These are phyloP conservation scores for Coenonympha arcania DNA, from an alignment of 2,888 invertebrate species.

Conservation along the genomic window DNA sequence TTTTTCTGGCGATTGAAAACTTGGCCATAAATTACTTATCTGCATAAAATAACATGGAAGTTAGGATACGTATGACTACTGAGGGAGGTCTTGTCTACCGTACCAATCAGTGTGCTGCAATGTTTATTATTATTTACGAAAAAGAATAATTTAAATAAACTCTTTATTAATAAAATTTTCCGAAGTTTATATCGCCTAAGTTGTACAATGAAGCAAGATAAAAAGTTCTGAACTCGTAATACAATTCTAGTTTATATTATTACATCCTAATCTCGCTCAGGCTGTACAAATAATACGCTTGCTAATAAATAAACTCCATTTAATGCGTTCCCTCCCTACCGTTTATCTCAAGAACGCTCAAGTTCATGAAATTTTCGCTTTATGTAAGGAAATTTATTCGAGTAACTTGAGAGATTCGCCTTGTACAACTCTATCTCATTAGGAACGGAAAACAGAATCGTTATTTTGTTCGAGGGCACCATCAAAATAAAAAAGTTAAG, in stretches of 20 bases:
- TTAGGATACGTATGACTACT: no score
- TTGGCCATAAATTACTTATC: no score
- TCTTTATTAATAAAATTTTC: background rate
- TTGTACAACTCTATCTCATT: conserved; percentile 16
- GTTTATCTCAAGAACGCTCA: conserved; percentile 16
- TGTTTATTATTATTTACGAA: no score
- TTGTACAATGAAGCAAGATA: background rate
- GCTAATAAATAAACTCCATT: conserved; percentile 20
- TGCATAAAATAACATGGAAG: no score
- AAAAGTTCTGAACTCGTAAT: background rate
- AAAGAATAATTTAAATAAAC: no score
- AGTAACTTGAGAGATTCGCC: conserved; percentile 16
- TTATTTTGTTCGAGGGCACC: conserved; percentile 12
- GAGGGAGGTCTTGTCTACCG: no score
- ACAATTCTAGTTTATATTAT: conserved; percentile 10
- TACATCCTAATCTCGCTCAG: conserved; percentile 16
- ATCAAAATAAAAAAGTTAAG: conserved; percentile 6
- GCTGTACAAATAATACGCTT: conserved; percentile 9
- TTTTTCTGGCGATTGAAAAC: no score
- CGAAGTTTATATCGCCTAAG: background rate
- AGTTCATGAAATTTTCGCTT: conserved; percentile 20
- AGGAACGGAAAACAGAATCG: conserved; percentile 2
- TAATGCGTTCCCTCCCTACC: conserved; percentile 14
- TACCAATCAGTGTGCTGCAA: no score
- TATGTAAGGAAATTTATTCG: conserved; percentile 17